These are phyloP conservation scores for Ypsolopha sequella DNA, from an alignment of 2,888 invertebrate genomes.

Conservation along the genomic window DNA sequence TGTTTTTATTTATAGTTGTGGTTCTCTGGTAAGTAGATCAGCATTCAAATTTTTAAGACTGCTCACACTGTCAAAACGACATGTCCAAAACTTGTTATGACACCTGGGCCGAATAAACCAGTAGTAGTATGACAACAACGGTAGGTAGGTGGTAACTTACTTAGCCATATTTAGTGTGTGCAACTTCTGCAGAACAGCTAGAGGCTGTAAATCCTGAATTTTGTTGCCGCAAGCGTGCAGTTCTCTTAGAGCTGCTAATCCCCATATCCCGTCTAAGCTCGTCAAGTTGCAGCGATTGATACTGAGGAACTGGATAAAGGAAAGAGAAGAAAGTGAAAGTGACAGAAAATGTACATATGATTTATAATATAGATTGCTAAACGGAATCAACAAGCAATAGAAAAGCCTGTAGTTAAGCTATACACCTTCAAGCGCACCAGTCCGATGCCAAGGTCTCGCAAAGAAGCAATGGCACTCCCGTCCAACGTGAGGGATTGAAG, in stretches of 20 bases:
- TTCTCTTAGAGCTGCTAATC: slow-evolving; percentile 71
- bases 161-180: slow-evolving; percentile 63
- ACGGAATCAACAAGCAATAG: neutral
- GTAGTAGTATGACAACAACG: neutral
- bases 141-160: slow-evolving; percentile 23
- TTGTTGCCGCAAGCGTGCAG: slow-evolving; percentile 74
- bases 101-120: no score
- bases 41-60: no score
- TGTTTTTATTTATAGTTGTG: no score
- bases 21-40: no score
- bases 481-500: slow-evolving; percentile 73
- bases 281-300: slow-evolving; percentile 76
- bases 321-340: no score
- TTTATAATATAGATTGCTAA: no score
- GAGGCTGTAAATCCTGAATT: slow-evolving; percentile 72
- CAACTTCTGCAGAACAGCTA: slow-evolving; percentile 70
- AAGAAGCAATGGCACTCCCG: slow-evolving; percentile 75
- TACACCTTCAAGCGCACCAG: slow-evolving; percentile 68
- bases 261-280: slow-evolving; percentile 77
- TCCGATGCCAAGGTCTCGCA: slow-evolving; percentile 78
- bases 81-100: no score
- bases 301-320: slow-evolving; percentile 37
- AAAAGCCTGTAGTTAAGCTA: neutral
- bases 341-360: no score
- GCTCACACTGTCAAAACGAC: no score